These are phyloP conservation scores for Mustelus asterias DNA, from an alignment of 2,113 vertebrate species.

Conservation along the genomic window DNA sequence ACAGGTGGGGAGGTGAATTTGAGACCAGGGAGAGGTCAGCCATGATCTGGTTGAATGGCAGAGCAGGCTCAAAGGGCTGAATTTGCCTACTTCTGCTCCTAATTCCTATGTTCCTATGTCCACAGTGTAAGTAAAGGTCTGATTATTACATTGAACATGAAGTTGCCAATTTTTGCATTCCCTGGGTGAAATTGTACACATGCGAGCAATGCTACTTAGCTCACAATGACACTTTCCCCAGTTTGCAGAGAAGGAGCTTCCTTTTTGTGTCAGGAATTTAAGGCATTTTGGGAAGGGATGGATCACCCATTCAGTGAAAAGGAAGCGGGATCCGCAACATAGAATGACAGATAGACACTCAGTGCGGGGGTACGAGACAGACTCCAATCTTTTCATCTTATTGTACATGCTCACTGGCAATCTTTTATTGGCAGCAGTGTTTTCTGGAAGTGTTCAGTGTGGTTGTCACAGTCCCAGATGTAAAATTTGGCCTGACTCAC, in stretches of 20 bases:
- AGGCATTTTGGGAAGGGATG: not conserved
- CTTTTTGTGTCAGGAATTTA: not conserved
- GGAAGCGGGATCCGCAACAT: not conserved
- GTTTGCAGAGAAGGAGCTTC: not conserved
- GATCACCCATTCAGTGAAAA: not conserved
- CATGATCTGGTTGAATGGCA: too few relatives aligned
- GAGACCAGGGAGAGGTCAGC: too few relatives aligned
- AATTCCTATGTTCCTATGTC: too few relatives aligned
- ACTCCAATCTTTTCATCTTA: not conserved
- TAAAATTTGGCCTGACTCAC: slow-evolving; percentile 6
- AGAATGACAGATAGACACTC: not conserved
- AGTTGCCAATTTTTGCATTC: not conserved
- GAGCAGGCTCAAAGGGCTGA: too few relatives aligned
- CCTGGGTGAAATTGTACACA: not conserved
- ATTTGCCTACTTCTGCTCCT: too few relatives aligned
- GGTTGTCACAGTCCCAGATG: not conserved
- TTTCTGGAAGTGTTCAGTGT: not conserved
- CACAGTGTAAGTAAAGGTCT: not conserved
- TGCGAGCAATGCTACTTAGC: not conserved
- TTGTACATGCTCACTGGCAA: not conserved
- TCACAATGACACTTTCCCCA: not conserved
- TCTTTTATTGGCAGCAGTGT: not conserved
- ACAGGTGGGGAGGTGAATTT: too few relatives aligned
- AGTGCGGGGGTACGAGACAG: not conserved
- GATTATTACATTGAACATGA: not conserved